These are phyloP conservation scores for Mus musculus DNA, from an alignment of 2,113 vertebrate genomes.

Conservation along the genomic window DNA sequence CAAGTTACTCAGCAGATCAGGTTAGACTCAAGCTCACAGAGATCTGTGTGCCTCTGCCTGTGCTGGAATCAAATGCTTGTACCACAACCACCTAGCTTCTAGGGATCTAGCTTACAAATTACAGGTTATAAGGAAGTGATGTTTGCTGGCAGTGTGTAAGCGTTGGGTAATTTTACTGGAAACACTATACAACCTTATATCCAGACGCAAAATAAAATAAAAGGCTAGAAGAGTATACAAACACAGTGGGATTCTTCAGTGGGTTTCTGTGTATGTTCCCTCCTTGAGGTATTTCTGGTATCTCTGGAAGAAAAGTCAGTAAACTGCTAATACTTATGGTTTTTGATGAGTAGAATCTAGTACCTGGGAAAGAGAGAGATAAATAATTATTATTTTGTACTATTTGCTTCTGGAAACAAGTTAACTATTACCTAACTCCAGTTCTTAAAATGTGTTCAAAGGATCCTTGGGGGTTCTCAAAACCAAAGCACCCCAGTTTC, in stretches of 20 bases:
- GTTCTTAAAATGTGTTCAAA: not conserved
- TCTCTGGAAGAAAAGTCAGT: not conserved
- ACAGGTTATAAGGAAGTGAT: not conserved
- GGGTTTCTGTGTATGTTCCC: not conserved
- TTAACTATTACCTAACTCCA: not conserved
- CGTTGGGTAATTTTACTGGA: not conserved
- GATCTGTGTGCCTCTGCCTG: not conserved
- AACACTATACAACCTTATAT: not conserved
- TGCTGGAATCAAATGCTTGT: not conserved
- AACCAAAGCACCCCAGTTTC: not conserved
- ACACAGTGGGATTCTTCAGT: rapidly evolving
- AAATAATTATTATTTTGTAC: not conserved
- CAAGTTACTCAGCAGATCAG: not conserved
- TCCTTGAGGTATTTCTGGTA: not conserved
- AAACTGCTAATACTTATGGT: not conserved
- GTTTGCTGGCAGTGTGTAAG: too few relatives aligned
- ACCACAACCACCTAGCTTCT: not conserved
- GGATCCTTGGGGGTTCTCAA: not conserved
- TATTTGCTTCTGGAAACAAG: not conserved
- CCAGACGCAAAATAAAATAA: not conserved
- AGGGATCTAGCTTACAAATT: not conserved
- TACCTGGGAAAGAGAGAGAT: not conserved
- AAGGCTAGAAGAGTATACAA: too few relatives aligned
- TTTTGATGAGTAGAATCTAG: not conserved
- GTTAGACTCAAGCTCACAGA: not conserved